These are phyloP conservation scores for Alethe diademata DNA, from an alignment of 2,113 vertebrate genomes.

Conservation along the genomic window DNA sequence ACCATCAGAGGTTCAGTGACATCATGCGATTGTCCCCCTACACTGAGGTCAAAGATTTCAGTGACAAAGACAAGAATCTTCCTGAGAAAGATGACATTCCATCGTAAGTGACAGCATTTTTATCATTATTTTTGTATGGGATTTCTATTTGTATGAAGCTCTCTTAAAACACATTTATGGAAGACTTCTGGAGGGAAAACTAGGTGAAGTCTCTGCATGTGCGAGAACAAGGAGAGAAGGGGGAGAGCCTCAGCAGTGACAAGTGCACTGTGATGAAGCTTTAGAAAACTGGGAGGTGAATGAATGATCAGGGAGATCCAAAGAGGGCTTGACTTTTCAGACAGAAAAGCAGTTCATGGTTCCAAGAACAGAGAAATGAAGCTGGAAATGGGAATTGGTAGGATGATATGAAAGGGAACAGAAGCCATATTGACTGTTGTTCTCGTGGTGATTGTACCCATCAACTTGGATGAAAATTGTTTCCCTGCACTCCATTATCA, in stretches of 20 bases:
- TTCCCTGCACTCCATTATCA: background rate
- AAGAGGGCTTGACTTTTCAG: background rate
- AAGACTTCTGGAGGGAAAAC: background rate
- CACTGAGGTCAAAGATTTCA: background rate
- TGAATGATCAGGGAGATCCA: background rate
- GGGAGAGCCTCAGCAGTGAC: background rate
- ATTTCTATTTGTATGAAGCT: background rate
- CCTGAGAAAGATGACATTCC: background rate
- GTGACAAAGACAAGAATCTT: background rate
- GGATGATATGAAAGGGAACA: background rate
- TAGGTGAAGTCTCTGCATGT: background rate
- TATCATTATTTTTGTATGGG: background rate
- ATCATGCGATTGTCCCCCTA: background rate
- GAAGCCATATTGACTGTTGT: background rate
- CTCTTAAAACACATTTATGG: background rate
- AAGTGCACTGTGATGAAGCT: too few species aligned
- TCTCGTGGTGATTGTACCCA: background rate
- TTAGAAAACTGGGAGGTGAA: background rate
- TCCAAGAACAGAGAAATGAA: background rate
- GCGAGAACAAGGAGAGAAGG: background rate
- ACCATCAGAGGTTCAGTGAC: background rate
- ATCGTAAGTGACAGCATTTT: conserved; percentile 8
- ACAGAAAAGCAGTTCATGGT: background rate
- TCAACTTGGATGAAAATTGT: background rate
- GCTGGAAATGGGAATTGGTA: background rate